phyloP scores from a whole-genome alignment of 2,888 invertebrate genomes.

The Noctua comes region DNA sequence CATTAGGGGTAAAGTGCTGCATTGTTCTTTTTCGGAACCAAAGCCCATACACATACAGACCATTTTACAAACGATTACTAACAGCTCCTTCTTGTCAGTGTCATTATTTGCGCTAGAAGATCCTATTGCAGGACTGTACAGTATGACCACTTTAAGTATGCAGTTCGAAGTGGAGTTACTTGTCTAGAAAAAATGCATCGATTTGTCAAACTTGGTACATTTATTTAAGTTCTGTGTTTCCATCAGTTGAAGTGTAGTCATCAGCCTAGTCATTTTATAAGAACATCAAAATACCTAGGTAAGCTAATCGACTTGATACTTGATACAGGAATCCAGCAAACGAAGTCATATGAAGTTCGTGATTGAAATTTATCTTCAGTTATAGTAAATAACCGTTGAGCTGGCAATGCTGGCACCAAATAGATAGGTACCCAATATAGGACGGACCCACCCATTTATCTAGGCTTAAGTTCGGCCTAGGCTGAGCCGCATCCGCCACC shows the following conservation, averaged over 20 bases:
- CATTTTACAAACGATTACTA: neutral
- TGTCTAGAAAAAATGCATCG: too few relatives aligned
- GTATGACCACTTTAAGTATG: neutral
- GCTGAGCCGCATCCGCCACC: conserved; percentile 27
- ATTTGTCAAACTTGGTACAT: neutral
- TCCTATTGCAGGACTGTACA: neutral
- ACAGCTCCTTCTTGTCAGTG: neutral
- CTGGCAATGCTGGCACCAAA: conserved; percentile 40
- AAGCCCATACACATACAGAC: neutral
- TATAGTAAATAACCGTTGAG: conserved; percentile 41
- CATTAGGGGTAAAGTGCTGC: neutral
- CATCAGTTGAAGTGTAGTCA: neutral
- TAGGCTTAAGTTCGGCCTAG: conserved; percentile 53
- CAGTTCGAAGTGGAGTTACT: neutral
- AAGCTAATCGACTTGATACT: neutral
- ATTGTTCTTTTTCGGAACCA: neutral
- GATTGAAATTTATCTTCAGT: conserved; percentile 39
- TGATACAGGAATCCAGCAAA: neutral
- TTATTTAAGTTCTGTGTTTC: neutral
- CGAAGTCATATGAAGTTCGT: conserved; percentile 16
- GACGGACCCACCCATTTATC: conserved; percentile 54
- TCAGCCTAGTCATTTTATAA: neutral
- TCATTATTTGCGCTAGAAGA: neutral
- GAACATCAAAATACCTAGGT: neutral
- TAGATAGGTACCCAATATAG: conserved; percentile 50